Evolutionary conservation across 2,113 vertebrate genomes (phyloP), one percentile per base, ranked within the genome.

Genomic region (Hiodon alosoides): DNA sequence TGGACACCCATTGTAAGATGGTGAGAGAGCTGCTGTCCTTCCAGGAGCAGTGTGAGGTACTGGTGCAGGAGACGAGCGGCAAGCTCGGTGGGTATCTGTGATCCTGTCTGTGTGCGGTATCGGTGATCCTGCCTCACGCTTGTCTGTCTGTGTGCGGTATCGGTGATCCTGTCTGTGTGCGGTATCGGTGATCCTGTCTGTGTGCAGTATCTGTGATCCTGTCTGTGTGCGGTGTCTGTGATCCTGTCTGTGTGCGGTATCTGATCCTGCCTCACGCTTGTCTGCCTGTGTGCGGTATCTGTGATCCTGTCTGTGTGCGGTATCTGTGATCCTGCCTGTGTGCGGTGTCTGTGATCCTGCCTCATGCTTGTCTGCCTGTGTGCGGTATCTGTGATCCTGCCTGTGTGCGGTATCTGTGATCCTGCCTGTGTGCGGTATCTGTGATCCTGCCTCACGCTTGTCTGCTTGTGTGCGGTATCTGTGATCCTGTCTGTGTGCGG

Each of bases 1-100:
- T 91, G 87, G 87, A 90, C 64, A 80, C 83, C 53, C 89, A 92
- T 73, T 85, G 84, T 74, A 88, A 88, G 81, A 86, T 91, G 79
- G 70, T 87, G 54, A 77, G 72, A 79, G 81, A 84, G 67, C 84
- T 91, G 58, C 80, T 82, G 71, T 86, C 86, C 16, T 85, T 89
- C 77, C 87, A 87, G 79, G 80, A 90, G 58, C 80, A 86, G 47
- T 85, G 87, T 7, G 80, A 87, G 71, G 67, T 85, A 11, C 52
- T 89, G 59, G 75, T 92, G 59, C 90, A 90, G 74, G 85, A 90
- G 82, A 90, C 87, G 51, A 92, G 91, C 77, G 61, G 81, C 4
- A 80, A 79, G 74, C 61, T 92, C 70, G 89, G 91, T 92, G 86
- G 88, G 52, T 17, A 16, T 69, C 6, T 73, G n/a, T 72, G 57